phyloP scores from a whole-genome alignment of 2,113 vertebrate species.

The Manacus vitellinus region DNA sequence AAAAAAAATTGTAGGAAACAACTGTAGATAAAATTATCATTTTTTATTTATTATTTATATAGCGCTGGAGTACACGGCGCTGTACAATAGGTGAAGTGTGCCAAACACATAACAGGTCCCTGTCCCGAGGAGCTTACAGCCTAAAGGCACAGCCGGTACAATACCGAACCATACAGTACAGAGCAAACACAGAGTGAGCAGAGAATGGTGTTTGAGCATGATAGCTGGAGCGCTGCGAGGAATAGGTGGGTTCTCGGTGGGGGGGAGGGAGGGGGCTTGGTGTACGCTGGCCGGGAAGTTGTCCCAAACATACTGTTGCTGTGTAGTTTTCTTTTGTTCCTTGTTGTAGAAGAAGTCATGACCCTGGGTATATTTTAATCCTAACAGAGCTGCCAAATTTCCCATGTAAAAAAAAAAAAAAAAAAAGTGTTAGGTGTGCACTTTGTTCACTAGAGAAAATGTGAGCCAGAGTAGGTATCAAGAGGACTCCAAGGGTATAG shows the following conservation, averaged over 20 bases:
- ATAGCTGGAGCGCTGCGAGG: constrained; percentile 64
- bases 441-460: not conserved
- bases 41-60: constrained; percentile 64
- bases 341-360: not conserved
- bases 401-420: not conserved
- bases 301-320: not conserved
- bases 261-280: constrained; percentile 44
- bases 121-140: constrained; percentile 66
- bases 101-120: constrained; percentile 65
- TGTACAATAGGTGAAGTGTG: constrained; percentile 67
- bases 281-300: not conserved
- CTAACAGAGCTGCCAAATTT: not conserved
- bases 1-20: not conserved
- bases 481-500: not conserved
- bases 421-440: not conserved
- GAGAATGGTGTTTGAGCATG: constrained; percentile 58
- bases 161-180: constrained; percentile 66
- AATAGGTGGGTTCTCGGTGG: constrained; percentile 64
- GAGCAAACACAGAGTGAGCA: constrained; percentile 67
- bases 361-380: not conserved
- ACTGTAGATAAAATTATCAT: constrained; percentile 1
- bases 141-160: constrained; percentile 67
- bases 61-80: constrained; percentile 64
- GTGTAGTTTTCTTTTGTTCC: not conserved
- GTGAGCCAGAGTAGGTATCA: not conserved